These are phyloP conservation scores for Herpetotheres cachinnans DNA, from an alignment of 2,113 vertebrate species.

Conservation along the genomic window DNA sequence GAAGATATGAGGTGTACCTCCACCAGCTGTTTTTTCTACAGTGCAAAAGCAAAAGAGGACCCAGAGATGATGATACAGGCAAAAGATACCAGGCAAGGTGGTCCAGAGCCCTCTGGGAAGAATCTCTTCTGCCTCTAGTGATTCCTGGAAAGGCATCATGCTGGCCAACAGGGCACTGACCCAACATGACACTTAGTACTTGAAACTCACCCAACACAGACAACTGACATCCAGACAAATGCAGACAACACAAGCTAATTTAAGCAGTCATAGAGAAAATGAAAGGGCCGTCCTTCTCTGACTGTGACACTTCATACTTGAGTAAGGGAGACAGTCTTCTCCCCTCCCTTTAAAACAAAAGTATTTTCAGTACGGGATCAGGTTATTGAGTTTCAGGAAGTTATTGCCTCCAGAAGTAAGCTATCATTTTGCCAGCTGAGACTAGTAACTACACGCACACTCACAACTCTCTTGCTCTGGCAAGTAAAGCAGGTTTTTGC, in stretches of 20 bases:
- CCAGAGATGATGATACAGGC: background rate
- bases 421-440: background rate
- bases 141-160: background rate
- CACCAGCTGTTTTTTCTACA: background rate
- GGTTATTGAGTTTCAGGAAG: background rate
- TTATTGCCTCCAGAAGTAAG: constrained; percentile 17
- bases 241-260: background rate
- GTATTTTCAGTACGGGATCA: background rate
- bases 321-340: background rate
- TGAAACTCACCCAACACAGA: background rate
- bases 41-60: background rate
- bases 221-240: background rate
- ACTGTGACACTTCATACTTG: background rate
- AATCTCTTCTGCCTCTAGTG: background rate
- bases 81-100: background rate
- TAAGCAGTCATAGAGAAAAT: background rate
- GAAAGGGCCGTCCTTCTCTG: background rate
- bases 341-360: background rate
- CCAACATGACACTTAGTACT: background rate
- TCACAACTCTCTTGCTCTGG: background rate
- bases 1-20: background rate
- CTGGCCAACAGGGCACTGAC: background rate
- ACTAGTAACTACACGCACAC: background rate
- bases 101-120: background rate
- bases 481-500: background rate